Evolutionary conservation across 2,113 vertebrate genomes (phyloP), one percentile per base, ranked within the genome.

Genomic region (Platycercus adscitus): DNA sequence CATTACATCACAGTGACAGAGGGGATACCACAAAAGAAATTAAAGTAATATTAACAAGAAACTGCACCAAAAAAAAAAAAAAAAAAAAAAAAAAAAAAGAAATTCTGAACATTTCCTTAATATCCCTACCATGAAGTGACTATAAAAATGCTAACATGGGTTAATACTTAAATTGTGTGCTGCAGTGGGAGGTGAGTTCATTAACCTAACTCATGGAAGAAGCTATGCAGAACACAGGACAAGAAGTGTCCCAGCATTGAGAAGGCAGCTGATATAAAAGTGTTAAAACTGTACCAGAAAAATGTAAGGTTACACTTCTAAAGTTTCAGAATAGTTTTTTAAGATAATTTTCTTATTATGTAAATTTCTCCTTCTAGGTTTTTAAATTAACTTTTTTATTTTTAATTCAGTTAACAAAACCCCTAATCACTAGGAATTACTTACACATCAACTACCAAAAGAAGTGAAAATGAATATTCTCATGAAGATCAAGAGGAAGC

Each of bases 91-190:
- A 44, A 19, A 46, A 46, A 46, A 46, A 19, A 46, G 18, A 46
- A 46, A 46, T 71, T 84, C 29, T 65, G 8, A 47, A 25, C 2
- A 39, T 61, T 56, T 75, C 9, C 26, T 44, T 18, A 35, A 21
- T 50, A 18, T 15, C 81, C 56, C 13, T 61, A 33, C 9, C 0
- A 0, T 47, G 2, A 61, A 29, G 2, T 37, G 2, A 15, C 10
- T 70, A 5, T 47, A 43, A 24, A 85, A 75, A 56, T 65, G 46
- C 3, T 55, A 37, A 39, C 29, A 64, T 26, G 3, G 6, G 5
- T 58, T 60, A 88, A 66, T 23, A 55, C 1, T 80, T 77, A 9
- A 9, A 50, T 37, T 63, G 17, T 81, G 8, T 41, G 5, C 5
- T 69, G 41, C 77, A 86, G 3, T 47, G 8, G 8, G 17, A 80